Conservation (phyloP, 2,113 vertebrate species). For the Leiothrix lutea region DNA sequence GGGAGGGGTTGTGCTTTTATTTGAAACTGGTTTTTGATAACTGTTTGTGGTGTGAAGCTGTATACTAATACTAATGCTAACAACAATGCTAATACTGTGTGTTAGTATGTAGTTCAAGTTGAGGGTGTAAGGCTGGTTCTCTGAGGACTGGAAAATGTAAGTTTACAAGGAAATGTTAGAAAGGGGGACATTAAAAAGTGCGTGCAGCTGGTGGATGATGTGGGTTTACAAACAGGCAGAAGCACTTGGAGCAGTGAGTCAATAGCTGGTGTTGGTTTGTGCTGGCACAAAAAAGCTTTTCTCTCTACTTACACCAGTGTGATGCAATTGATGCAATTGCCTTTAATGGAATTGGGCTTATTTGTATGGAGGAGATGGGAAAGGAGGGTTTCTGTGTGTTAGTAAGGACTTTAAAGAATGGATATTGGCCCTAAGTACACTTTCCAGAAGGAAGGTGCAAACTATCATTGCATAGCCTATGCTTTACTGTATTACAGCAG, state of each 20-base stretch:
- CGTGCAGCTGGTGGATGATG: background rate
- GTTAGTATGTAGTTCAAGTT: background rate
- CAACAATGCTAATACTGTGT: background rate
- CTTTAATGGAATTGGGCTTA: background rate
- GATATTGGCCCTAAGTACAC: background rate
- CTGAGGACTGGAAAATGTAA: background rate
- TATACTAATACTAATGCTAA: background rate
- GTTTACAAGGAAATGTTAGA: background rate
- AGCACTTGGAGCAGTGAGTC: background rate
- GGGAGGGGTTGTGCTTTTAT: background rate
- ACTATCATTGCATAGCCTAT: rapidly evolving
- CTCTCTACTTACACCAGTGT: rapidly evolving
- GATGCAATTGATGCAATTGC: background rate
- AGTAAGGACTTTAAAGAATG: background rate
- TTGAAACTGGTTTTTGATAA: background rate
- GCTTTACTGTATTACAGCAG: background rate
- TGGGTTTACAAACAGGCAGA: background rate
- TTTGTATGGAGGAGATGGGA: background rate
- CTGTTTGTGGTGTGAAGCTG: background rate
- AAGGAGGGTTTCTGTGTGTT: background rate
- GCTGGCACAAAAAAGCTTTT: background rate
- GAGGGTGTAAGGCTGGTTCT: background rate
- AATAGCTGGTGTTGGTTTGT: background rate
- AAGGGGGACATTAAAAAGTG: background rate
- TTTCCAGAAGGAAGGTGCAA: background rate